Conservation (phyloP, 2,888 invertebrate genomes). For the Bimastos eiseni region DNA sequence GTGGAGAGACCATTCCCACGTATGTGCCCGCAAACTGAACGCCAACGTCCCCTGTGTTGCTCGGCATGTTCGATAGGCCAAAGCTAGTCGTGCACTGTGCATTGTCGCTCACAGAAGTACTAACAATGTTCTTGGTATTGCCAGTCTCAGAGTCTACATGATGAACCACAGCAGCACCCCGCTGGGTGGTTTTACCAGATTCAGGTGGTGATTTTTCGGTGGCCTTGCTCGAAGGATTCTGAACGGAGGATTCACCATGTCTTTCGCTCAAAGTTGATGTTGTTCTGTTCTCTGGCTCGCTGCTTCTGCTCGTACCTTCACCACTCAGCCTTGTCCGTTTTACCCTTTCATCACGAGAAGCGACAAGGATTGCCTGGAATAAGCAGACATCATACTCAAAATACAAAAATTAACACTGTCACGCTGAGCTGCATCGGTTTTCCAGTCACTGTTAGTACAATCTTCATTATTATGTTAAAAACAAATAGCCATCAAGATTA, state of each 20-base stretch:
- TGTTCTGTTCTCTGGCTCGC: neutral
- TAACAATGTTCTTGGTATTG: neutral
- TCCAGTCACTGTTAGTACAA: too few species aligned
- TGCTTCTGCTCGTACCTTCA: neutral
- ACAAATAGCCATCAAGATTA: too few species aligned
- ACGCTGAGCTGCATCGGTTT: too few species aligned
- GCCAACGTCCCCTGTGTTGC: neutral
- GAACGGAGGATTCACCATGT: neutral
- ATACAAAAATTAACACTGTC: neutral
- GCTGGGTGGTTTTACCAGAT: neutral
- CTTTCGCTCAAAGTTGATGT: neutral
- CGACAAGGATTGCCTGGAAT: slow-evolving; percentile 16
- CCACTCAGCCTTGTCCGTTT: slow-evolving; percentile 1
- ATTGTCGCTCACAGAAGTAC: neutral
- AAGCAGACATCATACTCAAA: neutral
- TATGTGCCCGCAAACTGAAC: slow-evolving; percentile 29
- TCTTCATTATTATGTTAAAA: too few species aligned
- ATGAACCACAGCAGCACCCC: neutral
- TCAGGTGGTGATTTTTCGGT: neutral
- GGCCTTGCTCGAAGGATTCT: neutral
- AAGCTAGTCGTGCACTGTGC: neutral
- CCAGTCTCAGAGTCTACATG: neutral
- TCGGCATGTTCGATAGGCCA: neutral
- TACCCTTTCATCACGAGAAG: slow-evolving; percentile 23
- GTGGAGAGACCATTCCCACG: slow-evolving; percentile 18